phyloP scores from a whole-genome alignment of 2,888 invertebrate genomes.

The Neoscelio sp. region DNA sequence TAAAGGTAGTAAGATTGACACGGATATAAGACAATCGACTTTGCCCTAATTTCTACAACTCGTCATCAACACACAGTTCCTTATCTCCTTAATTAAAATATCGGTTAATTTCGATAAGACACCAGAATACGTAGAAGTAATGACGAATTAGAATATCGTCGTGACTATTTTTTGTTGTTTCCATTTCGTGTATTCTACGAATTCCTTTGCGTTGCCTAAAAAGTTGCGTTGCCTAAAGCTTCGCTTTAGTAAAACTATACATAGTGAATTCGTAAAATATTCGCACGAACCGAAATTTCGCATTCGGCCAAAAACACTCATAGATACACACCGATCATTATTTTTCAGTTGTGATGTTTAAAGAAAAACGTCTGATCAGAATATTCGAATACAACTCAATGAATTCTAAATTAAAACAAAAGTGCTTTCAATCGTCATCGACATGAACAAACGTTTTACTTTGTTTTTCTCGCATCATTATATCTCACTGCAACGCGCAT shows the following conservation, averaged over 20 bases:
- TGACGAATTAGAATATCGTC: conserved; percentile 65
- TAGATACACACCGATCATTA: conserved; percentile 22
- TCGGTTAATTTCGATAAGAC: conserved; percentile 79
- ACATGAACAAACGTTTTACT: too few relatives aligned
- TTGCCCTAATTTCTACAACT: conserved; percentile 63
- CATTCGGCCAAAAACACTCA: conserved; percentile 19
- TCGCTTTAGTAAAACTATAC: conserved; percentile 52
- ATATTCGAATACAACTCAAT: too few relatives aligned
- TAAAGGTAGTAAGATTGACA: conserved; percentile 36
- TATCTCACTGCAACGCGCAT: conserved; percentile 23
- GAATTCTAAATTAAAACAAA: not conserved
- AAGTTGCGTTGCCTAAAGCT: conserved; percentile 29
- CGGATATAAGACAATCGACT: conserved; percentile 47
- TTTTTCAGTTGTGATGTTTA: too few relatives aligned
- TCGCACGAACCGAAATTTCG: conserved; percentile 5
- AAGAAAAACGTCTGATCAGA: too few relatives aligned
- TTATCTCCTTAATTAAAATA: conserved; percentile 75
- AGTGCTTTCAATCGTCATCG: not conserved
- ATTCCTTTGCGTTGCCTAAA: conserved; percentile 52
- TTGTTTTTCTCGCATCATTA: not conserved
- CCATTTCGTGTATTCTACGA: conserved; percentile 45
- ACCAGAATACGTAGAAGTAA: conserved; percentile 81
- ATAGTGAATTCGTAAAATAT: conserved; percentile 47
- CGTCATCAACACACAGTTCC: conserved; percentile 61
- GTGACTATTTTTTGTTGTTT: conserved; percentile 56